These are phyloP conservation scores for Xanthia icteritia DNA, from an alignment of 2,888 invertebrate genomes.

Conservation along the genomic window DNA sequence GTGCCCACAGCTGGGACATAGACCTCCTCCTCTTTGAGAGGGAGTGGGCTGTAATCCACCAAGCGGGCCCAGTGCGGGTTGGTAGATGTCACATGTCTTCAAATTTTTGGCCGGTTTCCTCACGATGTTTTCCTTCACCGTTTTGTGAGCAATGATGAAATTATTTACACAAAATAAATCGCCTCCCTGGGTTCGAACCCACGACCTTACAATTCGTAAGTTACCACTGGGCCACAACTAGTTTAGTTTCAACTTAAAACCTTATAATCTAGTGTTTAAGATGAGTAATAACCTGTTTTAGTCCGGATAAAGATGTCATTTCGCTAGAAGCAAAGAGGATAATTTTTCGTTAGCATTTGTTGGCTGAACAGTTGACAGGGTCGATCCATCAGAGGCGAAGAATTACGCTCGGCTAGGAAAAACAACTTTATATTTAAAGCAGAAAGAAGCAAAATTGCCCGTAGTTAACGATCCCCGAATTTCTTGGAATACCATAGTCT, in stretches of 20 bases:
- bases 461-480: conserved; percentile 64
- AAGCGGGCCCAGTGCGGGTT: no score
- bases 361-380: conserved; percentile 77
- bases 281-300: conserved; percentile 77
- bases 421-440: conserved; percentile 67
- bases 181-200: no score
- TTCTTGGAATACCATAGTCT: conserved; percentile 65
- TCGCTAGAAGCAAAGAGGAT: conserved; percentile 71
- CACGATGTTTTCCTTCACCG: no score
- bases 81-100: no score
- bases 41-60: no score
- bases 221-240: no score
- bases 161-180: no score
- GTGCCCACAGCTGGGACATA: no score
- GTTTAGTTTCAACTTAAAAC: conserved; percentile 66
- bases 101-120: no score
- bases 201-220: no score
- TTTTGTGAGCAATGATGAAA: no score
- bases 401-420: conserved; percentile 61
- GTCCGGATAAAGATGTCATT: conserved; percentile 80
- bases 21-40: no score
- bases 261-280: conserved; percentile 67
- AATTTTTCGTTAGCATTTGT: conserved; percentile 78
- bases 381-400: conserved; percentile 75
- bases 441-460: conserved; percentile 61